phyloP scores from a whole-genome alignment of 1,140 invertebrate genomes.

The Bombus affinis region DNA sequence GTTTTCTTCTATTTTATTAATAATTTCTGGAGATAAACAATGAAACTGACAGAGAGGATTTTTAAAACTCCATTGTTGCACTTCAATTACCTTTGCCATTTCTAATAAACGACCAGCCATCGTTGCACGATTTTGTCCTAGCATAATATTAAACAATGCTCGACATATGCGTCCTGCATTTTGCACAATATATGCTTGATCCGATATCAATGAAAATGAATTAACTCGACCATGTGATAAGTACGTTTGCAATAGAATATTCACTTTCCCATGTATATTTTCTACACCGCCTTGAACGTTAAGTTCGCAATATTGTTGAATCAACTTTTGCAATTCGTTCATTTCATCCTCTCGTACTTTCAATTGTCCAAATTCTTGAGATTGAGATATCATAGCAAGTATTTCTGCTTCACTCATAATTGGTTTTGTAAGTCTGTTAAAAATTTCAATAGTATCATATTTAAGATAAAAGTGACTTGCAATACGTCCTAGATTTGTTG shows the following conservation, averaged over 20 bases:
- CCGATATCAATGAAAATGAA: slow-evolving; percentile 95
- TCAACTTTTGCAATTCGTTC: slow-evolving; percentile 92
- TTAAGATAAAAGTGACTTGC: slow-evolving; percentile 99
- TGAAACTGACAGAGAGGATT: slow-evolving; percentile 94
- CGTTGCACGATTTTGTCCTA: slow-evolving; percentile 94
- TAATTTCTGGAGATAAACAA: slow-evolving; percentile 89
- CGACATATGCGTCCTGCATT: slow-evolving; percentile 95
- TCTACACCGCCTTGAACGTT: slow-evolving; percentile 91
- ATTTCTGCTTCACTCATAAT: slow-evolving; percentile 95
- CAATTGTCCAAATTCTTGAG: slow-evolving; percentile 97
- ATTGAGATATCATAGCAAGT: slow-evolving; percentile 93
- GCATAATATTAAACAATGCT: slow-evolving; percentile 96
- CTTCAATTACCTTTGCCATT: slow-evolving; percentile 95
- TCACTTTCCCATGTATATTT: slow-evolving; percentile 97
- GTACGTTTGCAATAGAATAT: slow-evolving; percentile 97
- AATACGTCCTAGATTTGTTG: slow-evolving; percentile 96
- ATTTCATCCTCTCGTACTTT: slow-evolving; percentile 98
- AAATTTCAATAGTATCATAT: slow-evolving; percentile 96
- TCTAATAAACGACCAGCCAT: slow-evolving; percentile 91
- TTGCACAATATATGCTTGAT: slow-evolving; percentile 96
- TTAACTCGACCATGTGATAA: slow-evolving; percentile 91
- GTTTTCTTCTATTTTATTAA: slow-evolving; percentile 91
- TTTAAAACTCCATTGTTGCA: slow-evolving; percentile 94
- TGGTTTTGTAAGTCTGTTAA: slow-evolving; percentile 90
- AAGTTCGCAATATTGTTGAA: slow-evolving; percentile 88